These are phyloP conservation scores for Cataglyphis rosenhaueri DNA, from an alignment of 2,888 invertebrate species.

Conservation along the genomic window DNA sequence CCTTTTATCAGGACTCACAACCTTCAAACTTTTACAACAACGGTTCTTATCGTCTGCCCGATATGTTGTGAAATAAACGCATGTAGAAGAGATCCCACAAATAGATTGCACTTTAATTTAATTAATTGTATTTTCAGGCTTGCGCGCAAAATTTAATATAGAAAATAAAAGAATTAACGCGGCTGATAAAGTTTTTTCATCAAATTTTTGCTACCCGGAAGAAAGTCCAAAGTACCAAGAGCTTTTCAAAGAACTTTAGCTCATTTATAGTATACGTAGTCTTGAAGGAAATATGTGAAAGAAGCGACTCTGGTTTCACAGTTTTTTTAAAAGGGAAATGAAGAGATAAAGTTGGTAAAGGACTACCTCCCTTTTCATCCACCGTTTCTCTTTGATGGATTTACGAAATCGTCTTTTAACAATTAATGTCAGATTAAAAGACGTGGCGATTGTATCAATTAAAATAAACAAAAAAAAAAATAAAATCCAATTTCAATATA, in stretches of 20 bases:
- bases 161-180: neutral
- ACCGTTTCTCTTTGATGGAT: conserved; percentile 41
- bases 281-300: conserved; percentile 23
- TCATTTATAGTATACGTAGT: conserved; percentile 36
- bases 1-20: conserved; percentile 32
- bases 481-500: conserved; percentile 17
- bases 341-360: conserved; percentile 51
- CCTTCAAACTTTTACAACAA: conserved; percentile 8
- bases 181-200: neutral
- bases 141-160: neutral
- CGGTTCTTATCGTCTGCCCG: neutral
- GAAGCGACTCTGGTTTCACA: conserved; percentile 19
- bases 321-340: conserved; percentile 35
- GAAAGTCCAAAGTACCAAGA: neutral
- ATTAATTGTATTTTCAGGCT: neutral
- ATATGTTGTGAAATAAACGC: conserved; percentile 10
- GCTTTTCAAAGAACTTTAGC: conserved; percentile 30
- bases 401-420: conserved; percentile 15
- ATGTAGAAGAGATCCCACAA: neutral
- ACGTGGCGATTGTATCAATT: conserved; percentile 15
- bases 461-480: neutral
- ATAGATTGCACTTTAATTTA: neutral
- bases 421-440: conserved; percentile 38
- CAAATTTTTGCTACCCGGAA: conserved; percentile 7
- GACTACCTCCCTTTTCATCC: conserved; percentile 21